Percentiles rank a stretch among this genome's conserved stretches.
Evolutionary conservation across 2,113 vertebrate genomes (phyloP).

Genomic region (Ptychochromis oligacanthus): DNA sequence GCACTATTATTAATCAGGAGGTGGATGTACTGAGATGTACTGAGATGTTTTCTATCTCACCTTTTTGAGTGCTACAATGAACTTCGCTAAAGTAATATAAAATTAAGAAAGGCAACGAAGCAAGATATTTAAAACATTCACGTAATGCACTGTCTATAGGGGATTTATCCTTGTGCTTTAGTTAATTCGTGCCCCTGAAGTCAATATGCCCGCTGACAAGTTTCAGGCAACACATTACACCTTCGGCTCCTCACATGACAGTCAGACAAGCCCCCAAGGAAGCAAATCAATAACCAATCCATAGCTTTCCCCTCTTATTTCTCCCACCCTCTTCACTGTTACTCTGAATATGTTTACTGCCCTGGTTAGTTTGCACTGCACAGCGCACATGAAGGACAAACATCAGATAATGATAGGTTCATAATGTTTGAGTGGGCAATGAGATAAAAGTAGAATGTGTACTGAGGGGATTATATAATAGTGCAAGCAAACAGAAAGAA

Average conservation of each 20-base stretch:
- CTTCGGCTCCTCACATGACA: conserved; percentile 2
- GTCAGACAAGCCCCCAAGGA: conserved; percentile 9
- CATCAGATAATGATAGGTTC: background rate
- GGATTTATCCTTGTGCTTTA: background rate
- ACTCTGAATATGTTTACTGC: conserved; percentile 21
- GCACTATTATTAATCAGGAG: background rate
- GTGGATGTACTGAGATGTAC: background rate
- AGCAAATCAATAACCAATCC: conserved; percentile 52
- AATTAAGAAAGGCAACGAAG: background rate
- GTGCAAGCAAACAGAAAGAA: conserved; percentile 25
- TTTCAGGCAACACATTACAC: conserved; percentile 21
- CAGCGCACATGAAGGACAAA: conserved; percentile 33
- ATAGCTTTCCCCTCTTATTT: background rate
- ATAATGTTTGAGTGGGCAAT: conserved; percentile 29
- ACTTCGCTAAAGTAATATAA: background rate
- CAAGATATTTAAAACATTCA: background rate
- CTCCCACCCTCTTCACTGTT: background rate
- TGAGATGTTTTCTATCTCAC: background rate
- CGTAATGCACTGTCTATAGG: background rate
- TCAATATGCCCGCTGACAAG: conserved; percentile 14
- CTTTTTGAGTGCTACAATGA: background rate
- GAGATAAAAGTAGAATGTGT: conserved; percentile 6
- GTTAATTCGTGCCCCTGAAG: background rate
- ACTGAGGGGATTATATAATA: conserved; percentile 18
- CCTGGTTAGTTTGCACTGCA: conserved; percentile 24